Evolutionary conservation across 2,888 invertebrate species (phyloP), one percentile per base, ranked within the genome.

Genomic region (Cephonodes hylas): DNA sequence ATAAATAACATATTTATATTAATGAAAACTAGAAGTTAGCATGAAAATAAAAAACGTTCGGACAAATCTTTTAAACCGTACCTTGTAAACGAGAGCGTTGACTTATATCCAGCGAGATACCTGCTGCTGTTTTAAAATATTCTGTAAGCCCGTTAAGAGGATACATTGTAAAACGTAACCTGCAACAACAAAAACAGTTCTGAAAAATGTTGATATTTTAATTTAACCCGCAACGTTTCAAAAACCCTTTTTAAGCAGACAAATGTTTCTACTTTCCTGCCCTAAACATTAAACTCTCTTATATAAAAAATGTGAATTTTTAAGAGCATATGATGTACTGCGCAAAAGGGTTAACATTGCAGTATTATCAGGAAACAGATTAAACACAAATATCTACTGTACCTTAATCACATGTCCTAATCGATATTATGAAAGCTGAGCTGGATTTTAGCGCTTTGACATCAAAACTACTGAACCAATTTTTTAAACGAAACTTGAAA

Each of bases 201-300:
- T 13, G 15, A 46, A 48, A 25, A 60, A 42, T 42, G 18, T 22
- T 53, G 25, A 38, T 27, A 48, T 60, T 60, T 53, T 48, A 38
- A 38, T 60, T 38, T 60, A 42, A 53, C 15, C 25, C 38, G 48
- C 25, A 48, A 53, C 42, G 23, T 53, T 53, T 25, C 38, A 53
- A 25, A 48, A 60, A 42, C 42, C 53, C 48, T 53, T 60, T 60
- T 60, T 42, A 42, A 27, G 13, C 25, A 53, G 53, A 60, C 46
- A 60, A 53, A 60, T 60, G 60, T 18, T 53, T 60, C 38, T 42
- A 53, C 53, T 42, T 60, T 23, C 60, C 42, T 18, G 4, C 42
- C 42, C 23, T 60, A 53, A 53, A 53, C 46, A 60, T 48, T 42
- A 27, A 48, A 18, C 42, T 20, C 6, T 38, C 42, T 60, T 20